Conservation (phyloP, 2,797 vertebrate genomes). For the Sphenopsis melanotis region DNA sequence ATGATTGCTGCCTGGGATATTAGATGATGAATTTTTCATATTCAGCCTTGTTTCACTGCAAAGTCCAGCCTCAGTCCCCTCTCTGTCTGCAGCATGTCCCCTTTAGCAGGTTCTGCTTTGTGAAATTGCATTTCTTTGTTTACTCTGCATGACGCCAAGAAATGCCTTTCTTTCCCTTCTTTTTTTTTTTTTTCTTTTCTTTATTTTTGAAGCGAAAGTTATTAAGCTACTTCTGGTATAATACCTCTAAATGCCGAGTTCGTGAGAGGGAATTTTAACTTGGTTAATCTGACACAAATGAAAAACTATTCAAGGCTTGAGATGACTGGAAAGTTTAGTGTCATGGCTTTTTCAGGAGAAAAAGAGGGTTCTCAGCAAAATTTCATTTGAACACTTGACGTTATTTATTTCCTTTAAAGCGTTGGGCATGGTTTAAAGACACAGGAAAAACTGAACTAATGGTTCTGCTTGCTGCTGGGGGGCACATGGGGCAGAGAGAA, state of each 20-base stretch:
- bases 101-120: background rate
- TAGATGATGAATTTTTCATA: conserved; percentile 19
- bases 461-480: background rate
- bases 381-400: background rate
- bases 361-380: conserved; percentile 2
- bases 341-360: background rate
- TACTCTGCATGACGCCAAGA: background rate
- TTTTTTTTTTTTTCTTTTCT: background rate
- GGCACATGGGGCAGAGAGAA: background rate
- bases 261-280: conserved; percentile 58
- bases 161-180: background rate
- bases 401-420: conserved; percentile 23
- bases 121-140: conserved; percentile 23
- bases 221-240: conserved; percentile 41
- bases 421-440: background rate
- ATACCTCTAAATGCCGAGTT: conserved; percentile 46
- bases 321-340: conserved; percentile 48
- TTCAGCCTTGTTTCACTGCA: background rate
- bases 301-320: conserved; percentile 51
- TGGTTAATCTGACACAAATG: conserved; percentile 59
- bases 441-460: background rate
- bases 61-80: background rate
- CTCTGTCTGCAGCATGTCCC: background rate
- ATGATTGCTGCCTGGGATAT: background rate
- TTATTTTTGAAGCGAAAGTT: conserved; percentile 9